phyloP scores from a whole-genome alignment of 2,113 vertebrate species.

The Furnarius figulus region DNA sequence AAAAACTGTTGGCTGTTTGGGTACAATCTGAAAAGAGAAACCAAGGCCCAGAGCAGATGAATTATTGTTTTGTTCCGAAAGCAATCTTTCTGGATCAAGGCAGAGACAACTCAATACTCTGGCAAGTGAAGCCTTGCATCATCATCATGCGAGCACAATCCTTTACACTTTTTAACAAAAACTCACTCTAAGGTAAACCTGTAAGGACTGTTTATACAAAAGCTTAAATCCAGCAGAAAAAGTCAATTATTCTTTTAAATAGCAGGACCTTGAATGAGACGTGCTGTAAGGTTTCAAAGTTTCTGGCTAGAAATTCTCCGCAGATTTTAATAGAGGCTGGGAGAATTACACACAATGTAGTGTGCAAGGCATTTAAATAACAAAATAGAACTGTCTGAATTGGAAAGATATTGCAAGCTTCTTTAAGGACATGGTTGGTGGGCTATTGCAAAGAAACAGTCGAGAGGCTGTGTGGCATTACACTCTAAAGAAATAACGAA shows the following conservation, averaged over 20 bases:
- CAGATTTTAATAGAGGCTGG: neutral
- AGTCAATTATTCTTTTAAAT: neutral
- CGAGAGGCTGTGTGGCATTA: neutral
- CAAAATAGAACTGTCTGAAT: neutral
- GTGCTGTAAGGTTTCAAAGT: neutral
- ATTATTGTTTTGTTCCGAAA: neutral
- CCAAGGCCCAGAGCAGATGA: neutral
- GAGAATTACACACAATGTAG: neutral
- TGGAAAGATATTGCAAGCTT: neutral
- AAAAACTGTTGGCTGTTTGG: neutral
- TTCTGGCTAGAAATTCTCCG: neutral
- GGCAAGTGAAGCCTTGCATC: neutral
- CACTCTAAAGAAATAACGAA: neutral
- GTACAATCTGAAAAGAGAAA: neutral
- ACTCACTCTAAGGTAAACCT: neutral
- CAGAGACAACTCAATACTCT: neutral
- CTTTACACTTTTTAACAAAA: neutral
- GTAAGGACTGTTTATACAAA: neutral
- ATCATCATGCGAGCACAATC: fast-evolving
- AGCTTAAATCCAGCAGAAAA: neutral
- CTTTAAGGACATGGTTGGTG: neutral
- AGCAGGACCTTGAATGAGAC: neutral
- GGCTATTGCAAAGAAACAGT: neutral
- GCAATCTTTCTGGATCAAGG: neutral
- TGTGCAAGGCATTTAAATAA: neutral